Evolutionary conservation across 2,797 vertebrate species (phyloP).

Genomic region (Australoheros facetus): DNA sequence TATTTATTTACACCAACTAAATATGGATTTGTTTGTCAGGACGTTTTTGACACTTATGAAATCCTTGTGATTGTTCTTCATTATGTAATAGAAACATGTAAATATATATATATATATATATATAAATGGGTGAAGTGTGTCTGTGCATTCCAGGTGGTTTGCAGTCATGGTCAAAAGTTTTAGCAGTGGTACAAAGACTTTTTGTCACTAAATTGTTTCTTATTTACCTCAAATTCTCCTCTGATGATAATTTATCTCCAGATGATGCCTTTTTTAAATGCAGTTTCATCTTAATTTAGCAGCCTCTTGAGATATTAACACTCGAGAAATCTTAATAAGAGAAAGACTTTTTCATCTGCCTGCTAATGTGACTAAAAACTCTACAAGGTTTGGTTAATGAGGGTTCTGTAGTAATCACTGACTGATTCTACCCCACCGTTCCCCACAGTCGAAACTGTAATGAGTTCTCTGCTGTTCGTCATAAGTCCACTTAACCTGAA

Average conservation of each 20-base stretch:
- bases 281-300: constrained; percentile 46
- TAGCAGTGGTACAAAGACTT: not conserved
- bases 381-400: constrained; percentile 41
- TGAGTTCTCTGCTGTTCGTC: constrained; percentile 48
- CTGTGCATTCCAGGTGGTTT: too few species aligned
- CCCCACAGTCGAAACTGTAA: constrained; percentile 45
- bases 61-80: not conserved
- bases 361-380: constrained; percentile 35
- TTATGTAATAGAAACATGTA: not conserved
- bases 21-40: not conserved
- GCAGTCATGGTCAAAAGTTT: too few species aligned
- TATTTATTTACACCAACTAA: not conserved
- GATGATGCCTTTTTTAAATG: constrained; percentile 21
- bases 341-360: constrained; percentile 28
- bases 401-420: constrained; percentile 26
- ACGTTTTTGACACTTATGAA: not conserved
- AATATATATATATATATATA: too few species aligned
- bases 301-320: constrained; percentile 21
- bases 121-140: too few species aligned
- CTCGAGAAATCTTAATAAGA: constrained; percentile 29
- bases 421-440: constrained; percentile 49
- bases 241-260: constrained; percentile 39
- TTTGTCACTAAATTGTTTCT: constrained; percentile 16
- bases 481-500: constrained; percentile 51
- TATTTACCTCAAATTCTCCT: constrained; percentile 22